Base-by-base conservation (phyloP, 2,113 vertebrate genomes). In the Silurus asotus region DNA sequence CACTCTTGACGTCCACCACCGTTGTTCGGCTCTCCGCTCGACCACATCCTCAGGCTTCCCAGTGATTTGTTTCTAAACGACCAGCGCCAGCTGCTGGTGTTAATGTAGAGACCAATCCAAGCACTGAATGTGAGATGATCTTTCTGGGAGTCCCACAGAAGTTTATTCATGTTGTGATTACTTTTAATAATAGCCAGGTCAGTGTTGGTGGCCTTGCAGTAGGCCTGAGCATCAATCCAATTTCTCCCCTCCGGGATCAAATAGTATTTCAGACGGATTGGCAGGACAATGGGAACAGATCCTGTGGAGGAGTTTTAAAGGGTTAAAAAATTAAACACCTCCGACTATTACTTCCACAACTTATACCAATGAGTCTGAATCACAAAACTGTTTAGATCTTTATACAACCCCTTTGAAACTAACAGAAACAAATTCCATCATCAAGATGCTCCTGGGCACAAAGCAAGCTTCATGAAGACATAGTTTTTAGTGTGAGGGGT, bases 41-140 rank as follows among this genome's bases (percentile, higher is more conserved):
- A 6, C 74, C 79, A 81, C 25, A 2, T 11, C 0, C 0, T 1
- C 86, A 19, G 25, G 15, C 8, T 3, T 23, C 9, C 11, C 7
- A 83, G 65, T 59, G 62, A 10, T 0, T n/a, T 0, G 28, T 83
- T 75, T 37, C 37, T 2, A 56, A 65, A 67, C 64, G 61, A 69
- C 86, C 86, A 87, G 20, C 13, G 70, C 86, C 86, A 87, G 86
- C 56, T 67, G 17, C 23, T 58, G 17, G 78, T 4, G 37, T 83
- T 72, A 37, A 69, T 69, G 37, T 78, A 79, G 13, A 87, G 49
- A 51, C 86, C 86, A 67, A 83, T 51, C 81, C 81, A 87, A 67
- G 86, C 61, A 8, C 0, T 25, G 0, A 37, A 51, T 45, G 13
- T 45, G 4, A 28, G 25, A 2, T 37, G 8, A 48, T 77, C 0